Evolutionary conservation across 2,888 invertebrate species (phyloP).

Genomic region (Synergus gifuensis): DNA sequence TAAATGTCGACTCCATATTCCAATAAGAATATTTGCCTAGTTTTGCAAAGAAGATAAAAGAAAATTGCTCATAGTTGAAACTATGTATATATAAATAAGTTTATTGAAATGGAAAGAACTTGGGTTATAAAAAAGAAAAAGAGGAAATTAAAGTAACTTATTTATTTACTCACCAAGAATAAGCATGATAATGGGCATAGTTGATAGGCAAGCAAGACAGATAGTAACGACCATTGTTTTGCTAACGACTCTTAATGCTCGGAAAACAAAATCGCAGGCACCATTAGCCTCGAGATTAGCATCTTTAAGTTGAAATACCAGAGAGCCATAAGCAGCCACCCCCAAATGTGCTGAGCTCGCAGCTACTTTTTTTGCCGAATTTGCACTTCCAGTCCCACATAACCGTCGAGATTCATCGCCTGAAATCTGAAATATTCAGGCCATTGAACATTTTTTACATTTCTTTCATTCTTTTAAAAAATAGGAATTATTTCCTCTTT

Average conservation of each 20-base stretch:
- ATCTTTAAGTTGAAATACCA: slow-evolving; percentile 88
- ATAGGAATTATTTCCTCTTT: too few relatives aligned
- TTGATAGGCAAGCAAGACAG: slow-evolving; percentile 83
- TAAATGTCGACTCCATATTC: neutral
- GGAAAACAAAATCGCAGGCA: slow-evolving; percentile 86
- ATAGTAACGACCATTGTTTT: slow-evolving; percentile 87
- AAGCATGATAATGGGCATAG: slow-evolving; percentile 87
- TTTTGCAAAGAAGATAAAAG: neutral
- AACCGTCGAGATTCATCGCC: slow-evolving; percentile 86
- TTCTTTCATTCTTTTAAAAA: too few relatives aligned
- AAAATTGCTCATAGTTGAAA: too few relatives aligned
- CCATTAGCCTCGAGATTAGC: slow-evolving; percentile 88
- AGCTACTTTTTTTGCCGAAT: slow-evolving; percentile 71
- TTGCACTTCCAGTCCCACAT: slow-evolving; percentile 77
- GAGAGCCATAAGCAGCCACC: slow-evolving; percentile 85
- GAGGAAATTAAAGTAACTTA: neutral
- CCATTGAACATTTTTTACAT: neutral
- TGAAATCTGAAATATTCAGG: slow-evolving; percentile 71
- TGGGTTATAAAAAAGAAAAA: neutral
- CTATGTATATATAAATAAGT: too few relatives aligned
- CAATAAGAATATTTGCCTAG: neutral
- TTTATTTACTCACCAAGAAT: slow-evolving; percentile 84
- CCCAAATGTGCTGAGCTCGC: slow-evolving; percentile 71
- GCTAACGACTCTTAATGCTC: slow-evolving; percentile 86
- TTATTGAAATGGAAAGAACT: too few relatives aligned